phyloP scores from a whole-genome alignment of 2,113 vertebrate genomes.

The Chinchilla lanigera region DNA sequence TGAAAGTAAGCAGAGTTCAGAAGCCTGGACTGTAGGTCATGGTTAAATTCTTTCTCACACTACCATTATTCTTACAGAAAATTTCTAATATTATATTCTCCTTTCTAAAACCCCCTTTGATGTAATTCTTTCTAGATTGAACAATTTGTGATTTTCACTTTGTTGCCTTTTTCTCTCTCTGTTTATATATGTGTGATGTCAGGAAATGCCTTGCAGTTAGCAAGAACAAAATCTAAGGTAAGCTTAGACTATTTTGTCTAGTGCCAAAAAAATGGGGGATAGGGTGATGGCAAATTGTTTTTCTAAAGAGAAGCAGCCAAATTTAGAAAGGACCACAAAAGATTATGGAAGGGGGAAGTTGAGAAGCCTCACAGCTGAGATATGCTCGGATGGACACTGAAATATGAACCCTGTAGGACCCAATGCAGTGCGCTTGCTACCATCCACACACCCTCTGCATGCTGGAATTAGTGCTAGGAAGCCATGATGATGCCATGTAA shows the following conservation, averaged over 20 bases:
- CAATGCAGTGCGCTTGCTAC: rapidly evolving
- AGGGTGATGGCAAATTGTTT: not conserved
- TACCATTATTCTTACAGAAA: not conserved
- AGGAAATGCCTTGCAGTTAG: not conserved
- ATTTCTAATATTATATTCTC: not conserved
- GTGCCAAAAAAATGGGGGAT: not conserved
- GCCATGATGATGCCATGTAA: not conserved
- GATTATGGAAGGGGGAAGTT: not conserved
- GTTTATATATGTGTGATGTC: not conserved
- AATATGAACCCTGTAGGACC: too few relatives aligned
- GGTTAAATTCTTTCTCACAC: not conserved
- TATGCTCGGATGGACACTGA: not conserved
- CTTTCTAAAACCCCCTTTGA: not conserved
- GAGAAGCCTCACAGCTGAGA: not conserved
- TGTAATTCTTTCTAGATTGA: not conserved
- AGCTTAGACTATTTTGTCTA: not conserved
- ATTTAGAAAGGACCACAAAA: not conserved
- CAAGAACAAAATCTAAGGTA: slow-evolving; percentile 18
- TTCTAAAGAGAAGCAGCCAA: not conserved
- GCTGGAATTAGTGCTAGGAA: not conserved
- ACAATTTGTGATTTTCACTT: not conserved
- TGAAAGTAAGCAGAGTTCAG: not conserved
- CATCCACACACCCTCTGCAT: too few relatives aligned
- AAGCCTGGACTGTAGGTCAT: not conserved
- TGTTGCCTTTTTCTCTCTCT: not conserved